A percentile compares a stretch with the other conserved stretches of the same genome.
Conservation (phyloP, 2,113 vertebrate species). For the Neotoma lepida region DNA sequence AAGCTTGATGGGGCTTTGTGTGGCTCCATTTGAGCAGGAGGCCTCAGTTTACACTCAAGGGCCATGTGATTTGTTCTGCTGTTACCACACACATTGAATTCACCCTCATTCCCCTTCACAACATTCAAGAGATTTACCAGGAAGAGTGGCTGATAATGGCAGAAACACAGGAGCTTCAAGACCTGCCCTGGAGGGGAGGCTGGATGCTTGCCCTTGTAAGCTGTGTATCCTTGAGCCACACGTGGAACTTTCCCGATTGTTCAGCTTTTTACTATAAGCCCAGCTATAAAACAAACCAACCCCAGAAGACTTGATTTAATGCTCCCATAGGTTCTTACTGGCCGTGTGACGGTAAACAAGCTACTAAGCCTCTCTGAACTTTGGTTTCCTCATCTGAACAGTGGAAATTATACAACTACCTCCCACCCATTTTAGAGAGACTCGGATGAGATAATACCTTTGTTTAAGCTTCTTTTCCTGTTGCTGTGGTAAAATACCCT, state of each 20-base stretch:
- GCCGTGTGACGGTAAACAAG: not conserved
- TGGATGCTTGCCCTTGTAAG: not conserved
- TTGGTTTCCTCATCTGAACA: not conserved
- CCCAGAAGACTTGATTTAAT: not conserved
- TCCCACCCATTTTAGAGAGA: not conserved
- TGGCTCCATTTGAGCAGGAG: not conserved
- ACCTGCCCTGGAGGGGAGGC: not conserved
- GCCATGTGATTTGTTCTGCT: rapidly evolving
- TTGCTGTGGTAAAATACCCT: not conserved
- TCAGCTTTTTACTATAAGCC: not conserved
- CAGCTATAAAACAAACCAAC: not conserved
- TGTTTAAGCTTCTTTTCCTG: not conserved
- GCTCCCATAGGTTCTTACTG: not conserved
- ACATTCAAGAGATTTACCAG: not conserved
- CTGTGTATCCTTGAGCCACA: not conserved
- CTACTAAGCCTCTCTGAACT: not conserved
- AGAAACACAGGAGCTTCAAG: not conserved
- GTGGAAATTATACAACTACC: not conserved
- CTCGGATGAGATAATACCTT: not conserved
- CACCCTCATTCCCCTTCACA: not conserved
- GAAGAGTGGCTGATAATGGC: not conserved
- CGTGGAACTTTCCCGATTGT: not conserved
- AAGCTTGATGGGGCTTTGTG: not conserved
- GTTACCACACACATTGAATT: not conserved
- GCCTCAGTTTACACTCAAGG: not conserved